A percentile compares a stretch with the other conserved stretches of the same genome.
These are phyloP conservation scores for Laupala kohalensis DNA, from an alignment of 1,140 invertebrate species.

Conservation along the genomic window DNA sequence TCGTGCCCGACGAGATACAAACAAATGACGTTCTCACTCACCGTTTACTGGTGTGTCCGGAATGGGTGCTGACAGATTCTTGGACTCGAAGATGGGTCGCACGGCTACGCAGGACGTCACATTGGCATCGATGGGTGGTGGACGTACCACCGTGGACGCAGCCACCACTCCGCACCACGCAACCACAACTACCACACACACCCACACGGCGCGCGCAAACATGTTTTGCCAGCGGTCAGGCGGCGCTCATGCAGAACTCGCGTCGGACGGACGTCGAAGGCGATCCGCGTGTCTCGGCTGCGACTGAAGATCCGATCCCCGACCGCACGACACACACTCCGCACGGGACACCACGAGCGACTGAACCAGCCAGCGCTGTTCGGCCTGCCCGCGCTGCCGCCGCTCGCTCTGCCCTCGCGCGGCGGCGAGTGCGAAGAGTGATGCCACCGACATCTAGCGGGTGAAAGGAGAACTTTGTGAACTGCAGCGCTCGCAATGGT, in stretches of 20 bases:
- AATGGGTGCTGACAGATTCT: not conserved
- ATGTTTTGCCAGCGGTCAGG: not conserved
- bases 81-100: not conserved
- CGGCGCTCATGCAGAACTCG: not conserved
- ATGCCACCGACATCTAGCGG: no score
- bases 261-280: no score
- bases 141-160: not conserved
- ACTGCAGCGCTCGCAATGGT: not conserved
- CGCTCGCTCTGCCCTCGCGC: not conserved
- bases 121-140: not conserved
- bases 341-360: not conserved
- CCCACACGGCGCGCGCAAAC: not conserved
- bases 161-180: not conserved
- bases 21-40: no score
- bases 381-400: not conserved
- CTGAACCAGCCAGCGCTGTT: not conserved
- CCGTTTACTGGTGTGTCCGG: slow-evolving; percentile 1
- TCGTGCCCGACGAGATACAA: no score
- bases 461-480: not conserved
- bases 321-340: not conserved
- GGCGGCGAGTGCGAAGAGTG: no score
- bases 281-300: not conserved
- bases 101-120: not conserved
- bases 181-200: not conserved
- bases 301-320: not conserved